A percentile compares a stretch with the other conserved stretches of the same genome.
Evolutionary conservation across 1,140 invertebrate species (phyloP).

Genomic region (Plectrocnemia conspersa): DNA sequence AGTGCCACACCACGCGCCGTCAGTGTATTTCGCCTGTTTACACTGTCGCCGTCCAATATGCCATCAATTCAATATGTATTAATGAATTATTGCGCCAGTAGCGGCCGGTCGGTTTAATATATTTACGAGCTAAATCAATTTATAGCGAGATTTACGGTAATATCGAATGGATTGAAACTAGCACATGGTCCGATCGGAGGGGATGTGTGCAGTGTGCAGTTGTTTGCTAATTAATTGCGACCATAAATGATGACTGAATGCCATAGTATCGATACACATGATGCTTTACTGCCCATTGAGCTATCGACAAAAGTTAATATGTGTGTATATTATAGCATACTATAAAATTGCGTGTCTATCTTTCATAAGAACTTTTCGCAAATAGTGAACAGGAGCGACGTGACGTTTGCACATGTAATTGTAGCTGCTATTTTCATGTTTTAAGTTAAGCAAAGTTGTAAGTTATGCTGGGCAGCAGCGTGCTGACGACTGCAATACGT

Average conservation of each 20-base stretch:
- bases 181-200: not conserved
- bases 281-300: not conserved
- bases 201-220: not conserved
- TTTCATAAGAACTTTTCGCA: too few relatives aligned
- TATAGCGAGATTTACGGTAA: slow-evolving; percentile 31
- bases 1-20: not conserved
- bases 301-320: too few relatives aligned
- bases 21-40: too few relatives aligned
- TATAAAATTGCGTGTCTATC: too few relatives aligned
- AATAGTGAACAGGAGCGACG: too few relatives aligned
- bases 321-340: too few relatives aligned
- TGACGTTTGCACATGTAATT: too few relatives aligned
- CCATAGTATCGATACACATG: not conserved
- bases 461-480: too few relatives aligned
- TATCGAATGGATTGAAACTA: slow-evolving; percentile 28
- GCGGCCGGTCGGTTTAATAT: slow-evolving; percentile 28
- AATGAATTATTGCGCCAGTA: slow-evolving; percentile 29
- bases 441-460: too few relatives aligned
- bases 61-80: slow-evolving; percentile 33
- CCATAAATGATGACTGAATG: slow-evolving; percentile 12
- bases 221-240: slow-evolving; percentile 16
- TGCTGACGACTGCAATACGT: too few relatives aligned
- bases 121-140: slow-evolving; percentile 34
- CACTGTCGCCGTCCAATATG: slow-evolving; percentile 28
- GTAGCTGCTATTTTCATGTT: too few relatives aligned